A percentile compares a stretch with the other conserved stretches of the same genome.
phyloP scores from a whole-genome alignment of 2,113 vertebrate genomes.

The Perca flavescens region DNA sequence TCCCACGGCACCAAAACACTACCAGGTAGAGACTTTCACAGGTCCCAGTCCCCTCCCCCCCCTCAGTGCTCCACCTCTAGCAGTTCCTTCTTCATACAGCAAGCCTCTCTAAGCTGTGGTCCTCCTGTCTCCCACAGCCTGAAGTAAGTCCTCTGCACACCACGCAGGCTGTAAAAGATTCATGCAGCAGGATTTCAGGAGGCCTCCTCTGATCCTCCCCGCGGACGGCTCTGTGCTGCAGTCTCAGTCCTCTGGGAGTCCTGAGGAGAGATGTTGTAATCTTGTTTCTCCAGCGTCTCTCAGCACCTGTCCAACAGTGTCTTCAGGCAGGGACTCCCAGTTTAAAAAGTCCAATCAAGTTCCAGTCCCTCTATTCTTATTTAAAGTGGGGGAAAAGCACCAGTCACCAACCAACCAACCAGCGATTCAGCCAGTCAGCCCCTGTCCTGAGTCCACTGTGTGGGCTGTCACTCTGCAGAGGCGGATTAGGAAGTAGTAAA shows the following conservation, averaged over 20 bases:
- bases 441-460: slow-evolving; percentile 46
- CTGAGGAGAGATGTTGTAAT: background rate
- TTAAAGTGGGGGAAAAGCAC: slow-evolving; percentile 27
- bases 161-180: background rate
- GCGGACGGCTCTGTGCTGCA: background rate
- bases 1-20: slow-evolving; percentile 13
- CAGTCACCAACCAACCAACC: slow-evolving; percentile 24
- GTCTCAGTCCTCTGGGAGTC: background rate
- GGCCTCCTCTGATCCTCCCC: background rate
- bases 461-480: slow-evolving; percentile 65
- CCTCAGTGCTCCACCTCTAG: background rate
- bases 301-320: slow-evolving; percentile 23
- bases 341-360: slow-evolving; percentile 10
- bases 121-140: background rate
- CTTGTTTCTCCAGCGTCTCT: slow-evolving; percentile 7
- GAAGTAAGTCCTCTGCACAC: slow-evolving; percentile 23
- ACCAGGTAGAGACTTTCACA: slow-evolving; percentile 5
- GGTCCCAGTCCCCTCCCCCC: slow-evolving; percentile 9
- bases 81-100: background rate
- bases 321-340: background rate
- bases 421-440: slow-evolving; percentile 29
- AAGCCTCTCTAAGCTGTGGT: background rate
- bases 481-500: slow-evolving; percentile 59
- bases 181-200: background rate
- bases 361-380: slow-evolving; percentile 5